Evolutionary conservation across 1,140 invertebrate genomes (phyloP).

Genomic region (Arctopsyche grandis): DNA sequence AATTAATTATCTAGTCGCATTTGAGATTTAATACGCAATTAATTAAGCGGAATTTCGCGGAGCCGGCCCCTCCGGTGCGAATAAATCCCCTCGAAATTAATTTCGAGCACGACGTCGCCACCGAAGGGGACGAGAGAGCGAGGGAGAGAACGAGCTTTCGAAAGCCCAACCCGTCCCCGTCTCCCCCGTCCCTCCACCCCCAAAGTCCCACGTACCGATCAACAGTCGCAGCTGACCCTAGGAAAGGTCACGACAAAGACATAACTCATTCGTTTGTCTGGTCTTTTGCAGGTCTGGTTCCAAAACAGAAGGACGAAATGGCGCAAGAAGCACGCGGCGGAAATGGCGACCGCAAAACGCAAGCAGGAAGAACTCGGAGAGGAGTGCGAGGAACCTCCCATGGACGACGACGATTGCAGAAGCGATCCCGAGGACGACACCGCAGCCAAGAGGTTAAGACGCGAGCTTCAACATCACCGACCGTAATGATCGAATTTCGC

Average conservation of each 20-base stretch:
- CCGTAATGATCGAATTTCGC: conserved; percentile 37
- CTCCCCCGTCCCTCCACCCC: no score
- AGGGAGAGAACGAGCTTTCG: conserved; percentile 20
- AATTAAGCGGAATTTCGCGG: conserved; percentile 47
- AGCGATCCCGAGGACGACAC: conserved; percentile 63
- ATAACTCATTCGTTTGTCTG: no score
- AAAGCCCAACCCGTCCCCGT: not conserved
- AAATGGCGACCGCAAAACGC: conserved; percentile 97
- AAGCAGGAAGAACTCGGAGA: conserved; percentile 94
- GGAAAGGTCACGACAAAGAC: no score
- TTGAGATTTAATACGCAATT: conserved; percentile 55
- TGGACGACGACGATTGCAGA: conserved; percentile 61
- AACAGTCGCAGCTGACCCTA: no score
- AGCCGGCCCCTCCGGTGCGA: conserved; percentile 42
- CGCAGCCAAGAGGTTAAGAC: conserved; percentile 61
- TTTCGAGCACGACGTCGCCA: conserved; percentile 47
- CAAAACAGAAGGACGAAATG: conserved; percentile 99
- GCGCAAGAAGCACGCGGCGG: conserved; percentile 98
- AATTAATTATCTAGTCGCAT: conserved; percentile 55
- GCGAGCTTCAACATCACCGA: conserved; percentile 59
- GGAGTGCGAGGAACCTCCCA: conserved; percentile 65
- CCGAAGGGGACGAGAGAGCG: conserved; percentile 24
- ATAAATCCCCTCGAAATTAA: conserved; percentile 54
- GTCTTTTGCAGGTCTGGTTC: conserved; percentile 94
- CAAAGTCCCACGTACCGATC: not conserved